Conservation (phyloP, 2,797 vertebrate species). For the Anguilla megastoma region DNA sequence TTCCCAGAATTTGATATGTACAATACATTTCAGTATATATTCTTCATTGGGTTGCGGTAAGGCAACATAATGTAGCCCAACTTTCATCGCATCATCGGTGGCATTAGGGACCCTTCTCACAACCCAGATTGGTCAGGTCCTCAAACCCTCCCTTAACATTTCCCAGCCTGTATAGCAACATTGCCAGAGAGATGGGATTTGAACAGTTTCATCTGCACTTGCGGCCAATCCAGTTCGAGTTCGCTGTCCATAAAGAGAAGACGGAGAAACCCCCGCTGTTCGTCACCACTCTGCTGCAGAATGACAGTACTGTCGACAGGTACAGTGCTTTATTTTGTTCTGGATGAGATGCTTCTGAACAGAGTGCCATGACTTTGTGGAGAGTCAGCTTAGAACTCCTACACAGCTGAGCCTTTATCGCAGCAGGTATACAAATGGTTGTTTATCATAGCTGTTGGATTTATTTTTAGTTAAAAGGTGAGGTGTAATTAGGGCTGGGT, state of each 20-base stretch:
- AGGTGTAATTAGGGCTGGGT: neutral
- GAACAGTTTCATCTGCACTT: conserved; percentile 71
- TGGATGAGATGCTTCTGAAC: too few relatives aligned
- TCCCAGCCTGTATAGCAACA: conserved; percentile 67
- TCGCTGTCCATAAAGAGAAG: conserved; percentile 59
- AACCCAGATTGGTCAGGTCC: neutral
- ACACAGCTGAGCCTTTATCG: neutral
- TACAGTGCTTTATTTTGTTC: neutral
- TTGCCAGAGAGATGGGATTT: conserved; percentile 69
- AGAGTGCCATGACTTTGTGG: neutral
- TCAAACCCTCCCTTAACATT: neutral
- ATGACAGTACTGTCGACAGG: conserved; percentile 69
- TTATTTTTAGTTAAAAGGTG: neutral
- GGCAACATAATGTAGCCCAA: neutral
- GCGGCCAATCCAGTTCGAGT: conserved; percentile 72
- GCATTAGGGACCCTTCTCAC: neutral
- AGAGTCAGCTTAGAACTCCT: neutral
- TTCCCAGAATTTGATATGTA: too few relatives aligned
- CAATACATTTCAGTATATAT: too few relatives aligned
- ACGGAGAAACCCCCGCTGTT: conserved; percentile 63
- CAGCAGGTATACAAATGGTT: neutral
- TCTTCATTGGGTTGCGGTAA: neutral
- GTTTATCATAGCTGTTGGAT: neutral
- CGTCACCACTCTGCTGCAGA: conserved; percentile 65
- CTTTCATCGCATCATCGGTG: neutral